Percentiles rank a stretch among this genome's conserved stretches.
phyloP scores from a whole-genome alignment of 2,888 invertebrate genomes.

The Julus scandinavius region DNA sequence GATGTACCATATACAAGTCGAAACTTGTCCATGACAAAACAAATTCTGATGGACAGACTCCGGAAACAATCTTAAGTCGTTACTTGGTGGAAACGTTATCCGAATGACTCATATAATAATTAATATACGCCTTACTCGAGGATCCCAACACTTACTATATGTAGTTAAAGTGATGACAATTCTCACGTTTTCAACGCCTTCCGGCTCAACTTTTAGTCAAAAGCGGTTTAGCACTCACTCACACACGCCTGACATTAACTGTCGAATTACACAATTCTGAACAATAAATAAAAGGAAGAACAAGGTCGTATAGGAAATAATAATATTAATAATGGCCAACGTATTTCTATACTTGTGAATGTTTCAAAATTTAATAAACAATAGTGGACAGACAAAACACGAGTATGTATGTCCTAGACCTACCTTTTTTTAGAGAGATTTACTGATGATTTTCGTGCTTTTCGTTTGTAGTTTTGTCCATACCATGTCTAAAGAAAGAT shows the following conservation, averaged over 20 bases:
- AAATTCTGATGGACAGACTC: too few relatives aligned
- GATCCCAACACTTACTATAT: too few relatives aligned
- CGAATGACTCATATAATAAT: neutral
- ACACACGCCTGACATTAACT: constrained; percentile 3
- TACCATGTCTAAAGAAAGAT: too few relatives aligned
- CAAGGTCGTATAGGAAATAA: constrained; percentile 3
- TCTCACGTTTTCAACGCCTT: constrained; percentile 12
- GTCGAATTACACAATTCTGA: constrained; percentile 22
- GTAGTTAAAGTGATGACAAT: neutral
- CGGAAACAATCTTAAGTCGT: too few relatives aligned
- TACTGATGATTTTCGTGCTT: neutral
- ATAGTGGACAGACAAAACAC: neutral
- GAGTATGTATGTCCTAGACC: neutral
- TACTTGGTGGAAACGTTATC: neutral
- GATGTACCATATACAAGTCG: too few relatives aligned
- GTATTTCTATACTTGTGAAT: neutral
- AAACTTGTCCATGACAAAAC: too few relatives aligned
- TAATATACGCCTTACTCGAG: too few relatives aligned
- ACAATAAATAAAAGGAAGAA: constrained; percentile 4
- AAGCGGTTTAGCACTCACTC: neutral
- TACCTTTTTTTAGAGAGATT: neutral
- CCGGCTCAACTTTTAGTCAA: neutral
- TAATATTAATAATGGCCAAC: neutral
- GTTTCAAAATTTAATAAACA: neutral
- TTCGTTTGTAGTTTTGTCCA: too few relatives aligned